Conservation (phyloP, 2,888 invertebrate genomes). For the Mesochorus sp. region DNA sequence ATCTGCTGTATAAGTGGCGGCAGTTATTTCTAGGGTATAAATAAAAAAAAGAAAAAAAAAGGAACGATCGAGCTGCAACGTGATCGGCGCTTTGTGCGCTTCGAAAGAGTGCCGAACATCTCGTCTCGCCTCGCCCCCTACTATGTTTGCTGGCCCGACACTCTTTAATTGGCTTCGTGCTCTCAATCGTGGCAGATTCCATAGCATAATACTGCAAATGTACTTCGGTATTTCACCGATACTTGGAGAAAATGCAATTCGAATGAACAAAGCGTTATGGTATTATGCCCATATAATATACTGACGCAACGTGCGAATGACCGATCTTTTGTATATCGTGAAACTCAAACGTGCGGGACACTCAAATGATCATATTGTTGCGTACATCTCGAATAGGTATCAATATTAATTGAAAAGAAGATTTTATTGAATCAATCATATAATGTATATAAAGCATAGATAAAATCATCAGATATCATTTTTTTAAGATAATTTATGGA, state of each 20-base stretch:
- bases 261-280: slow-evolving; percentile 47
- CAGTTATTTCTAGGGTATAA: too few relatives aligned
- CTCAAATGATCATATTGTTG: too few relatives aligned
- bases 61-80: slow-evolving; percentile 12
- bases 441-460: too few relatives aligned
- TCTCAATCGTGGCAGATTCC: slow-evolving; percentile 43
- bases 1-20: too few relatives aligned
- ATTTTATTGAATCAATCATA: too few relatives aligned
- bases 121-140: slow-evolving; percentile 28
- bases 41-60: background rate
- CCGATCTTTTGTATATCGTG: slow-evolving; percentile 23
- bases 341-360: slow-evolving; percentile 26
- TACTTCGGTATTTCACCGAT: background rate
- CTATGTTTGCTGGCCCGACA: slow-evolving; percentile 49
- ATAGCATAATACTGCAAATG: background rate
- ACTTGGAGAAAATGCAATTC: slow-evolving; percentile 22
- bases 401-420: too few relatives aligned
- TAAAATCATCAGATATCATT: too few relatives aligned
- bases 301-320: slow-evolving; percentile 50
- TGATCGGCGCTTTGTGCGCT: slow-evolving; percentile 43
- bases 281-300: slow-evolving; percentile 39
- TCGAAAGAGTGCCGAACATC: slow-evolving; percentile 30
- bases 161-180: slow-evolving; percentile 55
- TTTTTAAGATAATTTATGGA: too few relatives aligned
- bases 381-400: too few relatives aligned